phyloP scores from a whole-genome alignment of 2,888 invertebrate species.

The Drosophila fungiperda region DNA sequence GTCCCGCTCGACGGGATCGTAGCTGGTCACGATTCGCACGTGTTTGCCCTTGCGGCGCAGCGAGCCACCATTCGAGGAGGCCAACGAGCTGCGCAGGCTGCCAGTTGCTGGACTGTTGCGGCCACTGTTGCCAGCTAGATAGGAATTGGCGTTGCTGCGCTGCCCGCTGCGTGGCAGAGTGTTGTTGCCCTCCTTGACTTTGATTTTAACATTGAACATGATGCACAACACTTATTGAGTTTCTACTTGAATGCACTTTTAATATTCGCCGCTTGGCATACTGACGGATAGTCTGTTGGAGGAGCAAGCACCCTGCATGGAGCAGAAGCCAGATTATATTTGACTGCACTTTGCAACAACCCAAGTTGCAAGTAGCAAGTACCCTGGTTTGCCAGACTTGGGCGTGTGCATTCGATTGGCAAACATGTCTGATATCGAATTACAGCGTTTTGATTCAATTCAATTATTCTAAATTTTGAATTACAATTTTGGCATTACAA shows the following conservation, averaged over 20 bases:
- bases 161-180: constrained; percentile 83
- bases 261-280: constrained; percentile 61
- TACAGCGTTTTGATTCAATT: constrained; percentile 26
- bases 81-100: constrained; percentile 84
- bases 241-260: constrained; percentile 65
- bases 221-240: constrained; percentile 28
- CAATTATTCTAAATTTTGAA: constrained; percentile 7
- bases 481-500: constrained; percentile 3
- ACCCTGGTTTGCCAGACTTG: constrained; percentile 21
- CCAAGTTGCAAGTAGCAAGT: background rate
- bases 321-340: constrained; percentile 31
- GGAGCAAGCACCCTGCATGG: constrained; percentile 49
- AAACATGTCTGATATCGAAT: constrained; percentile 41
- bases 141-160: constrained; percentile 50
- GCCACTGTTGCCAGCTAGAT: constrained; percentile 58
- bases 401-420: constrained; percentile 50
- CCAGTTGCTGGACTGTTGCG: constrained; percentile 81
- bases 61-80: constrained; percentile 83
- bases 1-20: constrained; percentile 71
- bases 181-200: constrained; percentile 85
- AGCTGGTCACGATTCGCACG: constrained; percentile 84
- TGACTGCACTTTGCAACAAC: constrained; percentile 56
- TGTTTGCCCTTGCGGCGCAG: constrained; percentile 84
- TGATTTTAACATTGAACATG: constrained; percentile 85
- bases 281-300: constrained; percentile 15